Evolutionary conservation across 2,113 vertebrate species (phyloP), one percentile per base, ranked within the genome.

Genomic region (Pseudolaguvia tuberculata): DNA sequence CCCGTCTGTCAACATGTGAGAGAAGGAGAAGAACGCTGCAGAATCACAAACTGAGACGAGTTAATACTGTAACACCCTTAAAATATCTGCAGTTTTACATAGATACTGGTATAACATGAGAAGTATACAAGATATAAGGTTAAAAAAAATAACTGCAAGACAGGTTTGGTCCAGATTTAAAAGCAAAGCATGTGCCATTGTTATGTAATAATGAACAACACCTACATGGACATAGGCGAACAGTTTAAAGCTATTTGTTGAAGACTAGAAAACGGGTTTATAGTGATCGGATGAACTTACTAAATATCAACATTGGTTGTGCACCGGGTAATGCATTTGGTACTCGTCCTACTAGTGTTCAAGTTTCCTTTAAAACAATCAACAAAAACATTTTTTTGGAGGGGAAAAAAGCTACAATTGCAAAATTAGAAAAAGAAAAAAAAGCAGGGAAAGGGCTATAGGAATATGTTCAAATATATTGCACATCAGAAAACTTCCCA

Each of bases 131-230:
- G 45, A 50, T 69, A 39, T 27, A 31, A 11, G 5, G 35, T 18
- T 52, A 52, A 70, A 52, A 45, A 11, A 6, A 76, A 73, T 18
- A 48, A 80, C 48, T 31, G 27, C 35, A 18, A 25, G 39, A 71
- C 27, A 47, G 72, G 71, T 75, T 81, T 78, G 76, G 79, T 81
- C 76, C 72, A 67, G 47, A 72, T 62, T 62, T 39, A 50, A 75
- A 35, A 61, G 67, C 45, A 50, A 78, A 71, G 25, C 75, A 56
- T 15, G 42, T 58, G 55, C 35, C 52, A 52, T 63, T 52, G 52
- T 14, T 50, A 47, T 58, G 39, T 71, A 21, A 17, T 52, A 62
- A 56, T 56, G 50, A 52, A 53, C 31, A 39, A 20, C 50, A 72
- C 59, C 12, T 31, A 66, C 21, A 23, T 74, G 17, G 45, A 15